These are phyloP conservation scores for Sander lucioperca DNA, from an alignment of 2,113 vertebrate genomes.

Conservation along the genomic window DNA sequence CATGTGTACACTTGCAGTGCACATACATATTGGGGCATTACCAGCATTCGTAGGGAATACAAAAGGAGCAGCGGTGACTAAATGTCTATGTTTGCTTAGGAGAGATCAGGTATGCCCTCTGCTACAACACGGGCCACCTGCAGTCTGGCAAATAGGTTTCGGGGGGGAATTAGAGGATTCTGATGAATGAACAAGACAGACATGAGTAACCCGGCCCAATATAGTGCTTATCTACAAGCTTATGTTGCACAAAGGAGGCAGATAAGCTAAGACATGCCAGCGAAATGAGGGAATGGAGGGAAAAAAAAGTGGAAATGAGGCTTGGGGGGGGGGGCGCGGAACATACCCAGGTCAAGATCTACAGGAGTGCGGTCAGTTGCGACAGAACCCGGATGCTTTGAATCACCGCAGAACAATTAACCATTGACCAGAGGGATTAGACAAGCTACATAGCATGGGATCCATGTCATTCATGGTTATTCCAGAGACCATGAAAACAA, in stretches of 20 bases:
- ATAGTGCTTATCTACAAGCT: conserved; percentile 79
- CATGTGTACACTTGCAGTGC: conserved; percentile 64
- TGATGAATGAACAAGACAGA: conserved; percentile 81
- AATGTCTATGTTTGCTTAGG: conserved; percentile 78
- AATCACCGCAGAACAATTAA: conserved; percentile 78
- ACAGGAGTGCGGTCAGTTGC: conserved; percentile 67
- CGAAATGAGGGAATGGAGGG: conserved; percentile 43
- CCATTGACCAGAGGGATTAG: conserved; percentile 76
- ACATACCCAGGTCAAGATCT: conserved; percentile 61
- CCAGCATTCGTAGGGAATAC: conserved; percentile 58
- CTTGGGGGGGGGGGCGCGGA: neutral
- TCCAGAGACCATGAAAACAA: conserved; percentile 64
- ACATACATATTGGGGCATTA: conserved; percentile 60
- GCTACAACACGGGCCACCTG: conserved; percentile 75
- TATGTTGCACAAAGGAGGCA: conserved; percentile 81
- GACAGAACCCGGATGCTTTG: conserved; percentile 69
- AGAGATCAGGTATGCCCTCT: conserved; percentile 53
- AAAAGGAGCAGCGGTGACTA: conserved; percentile 74
- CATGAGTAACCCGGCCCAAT: conserved; percentile 75
- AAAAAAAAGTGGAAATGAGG: conserved; percentile 51
- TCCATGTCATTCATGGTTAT: conserved; percentile 67
- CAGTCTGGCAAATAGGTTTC: conserved; percentile 72
- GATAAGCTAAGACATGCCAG: conserved; percentile 75
- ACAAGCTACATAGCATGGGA: conserved; percentile 42
- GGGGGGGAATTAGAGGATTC: conserved; percentile 73